Conservation (phyloP, 2,113 vertebrate genomes). For the Hystrix cristata region DNA sequence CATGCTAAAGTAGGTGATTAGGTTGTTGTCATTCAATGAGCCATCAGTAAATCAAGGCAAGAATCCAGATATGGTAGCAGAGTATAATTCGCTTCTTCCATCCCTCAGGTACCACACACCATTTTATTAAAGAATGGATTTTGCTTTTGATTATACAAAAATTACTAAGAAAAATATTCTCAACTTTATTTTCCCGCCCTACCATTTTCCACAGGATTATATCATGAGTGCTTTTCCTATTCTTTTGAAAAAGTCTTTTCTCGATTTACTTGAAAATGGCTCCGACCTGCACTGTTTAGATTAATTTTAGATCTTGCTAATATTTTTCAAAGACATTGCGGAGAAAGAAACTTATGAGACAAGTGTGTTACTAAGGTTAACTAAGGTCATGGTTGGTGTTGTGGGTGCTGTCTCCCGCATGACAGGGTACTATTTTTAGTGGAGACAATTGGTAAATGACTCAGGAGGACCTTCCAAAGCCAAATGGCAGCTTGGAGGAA, state of each 20-base stretch:
- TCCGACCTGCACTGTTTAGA: neutral
- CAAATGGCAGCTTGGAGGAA: conserved; percentile 65
- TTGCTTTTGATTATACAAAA: neutral
- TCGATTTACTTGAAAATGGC: neutral
- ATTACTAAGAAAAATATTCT: neutral
- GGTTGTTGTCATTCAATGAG: neutral
- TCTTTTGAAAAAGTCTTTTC: neutral
- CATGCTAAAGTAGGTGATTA: neutral
- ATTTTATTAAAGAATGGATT: neutral
- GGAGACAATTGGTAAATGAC: conserved; percentile 82
- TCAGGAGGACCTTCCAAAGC: conserved; percentile 74
- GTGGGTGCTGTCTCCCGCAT: conserved; percentile 57
- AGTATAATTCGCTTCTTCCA: neutral
- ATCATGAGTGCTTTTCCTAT: neutral
- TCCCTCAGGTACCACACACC: neutral
- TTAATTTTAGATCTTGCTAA: neutral
- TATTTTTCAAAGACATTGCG: conserved; percentile 59
- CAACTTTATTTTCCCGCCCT: neutral
- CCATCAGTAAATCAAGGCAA: neutral
- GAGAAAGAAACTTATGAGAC: conserved; percentile 2
- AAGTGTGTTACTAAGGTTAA: conserved; percentile 48
- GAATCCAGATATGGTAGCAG: too few species aligned
- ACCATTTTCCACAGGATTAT: neutral
- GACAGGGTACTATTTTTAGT: conserved; percentile 79
- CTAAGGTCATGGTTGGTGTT: conserved; percentile 73